Evolutionary conservation across 2,888 invertebrate genomes (phyloP), one percentile per base, ranked within the genome.

Genomic region (Dynastes grantii): DNA sequence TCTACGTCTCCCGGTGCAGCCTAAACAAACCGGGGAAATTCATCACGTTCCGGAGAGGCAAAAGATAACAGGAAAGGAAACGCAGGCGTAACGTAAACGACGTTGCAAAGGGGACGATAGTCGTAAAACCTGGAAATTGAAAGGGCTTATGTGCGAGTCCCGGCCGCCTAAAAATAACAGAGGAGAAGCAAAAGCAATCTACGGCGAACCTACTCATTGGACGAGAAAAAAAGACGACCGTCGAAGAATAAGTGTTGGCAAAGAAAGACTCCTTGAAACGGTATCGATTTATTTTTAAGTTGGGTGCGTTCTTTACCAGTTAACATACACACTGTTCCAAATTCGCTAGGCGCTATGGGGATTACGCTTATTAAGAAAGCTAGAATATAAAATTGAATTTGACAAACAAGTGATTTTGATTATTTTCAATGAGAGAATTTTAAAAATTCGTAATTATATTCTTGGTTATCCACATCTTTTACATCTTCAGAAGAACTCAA

Each of bases 71-170:
- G 85, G 83, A 85, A 85, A 85, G 84, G 82, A 83, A 84, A 84
- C 73, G 27, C 84, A 84, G 84, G 82, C 84, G 85, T 83, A 84
- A 84, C 82, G 83, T 83, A 85, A 84, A 84, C 84, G 84, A 84
- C 84, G 81, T 81, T 80, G 81, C 78, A 76, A 75, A 75, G 83
- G 84, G 84, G 83, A 84, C 82, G 83, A 80, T 83, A 80, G 83
- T 84, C 85, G 84, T 86, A 86, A 86, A 75, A 86, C 82, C 79
- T 81, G 83, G 84, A 85, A 85, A 85, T 85, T 85, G 85, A 85
- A 85, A 85, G 84, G 84, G 84, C 85, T 84, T 83, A 84, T 82
- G 83, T 63, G 58, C 82, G 82, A 82, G 82, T 81, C 84, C 82
- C 81, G 81, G 82, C 81, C 84, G 81, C 81, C 83, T 82, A 84